Evolutionary conservation across 2,113 vertebrate genomes (phyloP), one percentile per base, ranked within the genome.

Genomic region (Perccottus glenii): DNA sequence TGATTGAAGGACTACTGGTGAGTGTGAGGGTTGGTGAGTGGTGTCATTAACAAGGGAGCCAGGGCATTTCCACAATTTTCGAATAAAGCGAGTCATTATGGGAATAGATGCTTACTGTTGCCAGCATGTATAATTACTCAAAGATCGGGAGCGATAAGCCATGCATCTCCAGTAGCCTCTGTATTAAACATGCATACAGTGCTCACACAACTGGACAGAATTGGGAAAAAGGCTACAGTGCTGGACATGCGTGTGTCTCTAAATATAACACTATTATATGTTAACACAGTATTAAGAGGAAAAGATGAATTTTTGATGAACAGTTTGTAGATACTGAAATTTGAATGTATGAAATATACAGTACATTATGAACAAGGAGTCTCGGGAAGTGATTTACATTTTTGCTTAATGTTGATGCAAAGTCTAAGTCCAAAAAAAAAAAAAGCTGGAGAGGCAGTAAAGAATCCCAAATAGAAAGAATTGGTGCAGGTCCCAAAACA

Each of bases 1-100:
- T 27, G 38, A 70, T 48, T 66, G 55, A 60, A 69, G 66, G 60
- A 65, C 53, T 50, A 55, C 53, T 44, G 36, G n/a, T 67, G 68
- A 56, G 67, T 56, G 27, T 51, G 44, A 61, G 32, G 44, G 15
- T 60, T 49, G 64, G 55, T 15, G 56, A 50, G 57, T 73, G 53
- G 61, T 64, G 35, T 60, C 19, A 70, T 48, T 65, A 57, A 70
- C 48, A 32, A 27, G 10, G 27, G 40, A 48, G 16, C 11, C 53
- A 59, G 35, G 5, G 6, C 27, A 44, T 71, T 57, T 51, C 46
- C 9, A 47, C 7, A 0, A 60, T 48, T 36, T 16, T 15, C 45
- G 49, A 49, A 44, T 65, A 44, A 56, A 48, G 47, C 36, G 36
- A 60, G 51, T 53, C 19, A 35, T 35, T 19, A 27, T 10, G 33